Percentiles rank a stretch among this genome's conserved stretches.
phyloP scores from a whole-genome alignment of 2,888 invertebrate species.

The Lasioglossum oenotherae region DNA sequence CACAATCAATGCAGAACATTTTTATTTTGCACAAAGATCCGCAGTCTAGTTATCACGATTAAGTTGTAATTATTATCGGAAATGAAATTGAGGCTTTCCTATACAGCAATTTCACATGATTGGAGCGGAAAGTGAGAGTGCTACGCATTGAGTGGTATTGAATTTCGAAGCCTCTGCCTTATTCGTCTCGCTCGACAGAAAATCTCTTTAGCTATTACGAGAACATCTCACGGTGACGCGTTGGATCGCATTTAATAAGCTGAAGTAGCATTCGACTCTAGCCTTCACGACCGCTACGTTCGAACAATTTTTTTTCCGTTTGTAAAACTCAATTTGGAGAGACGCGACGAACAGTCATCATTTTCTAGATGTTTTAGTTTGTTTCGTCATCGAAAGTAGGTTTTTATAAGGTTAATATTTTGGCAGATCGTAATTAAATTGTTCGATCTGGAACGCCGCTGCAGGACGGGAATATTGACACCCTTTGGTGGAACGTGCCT shows the following conservation, averaged over 20 bases:
- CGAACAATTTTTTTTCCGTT: background rate
- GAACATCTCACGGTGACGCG: slow-evolving; percentile 30
- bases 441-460: background rate
- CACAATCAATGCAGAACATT: too few relatives aligned
- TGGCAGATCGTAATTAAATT: background rate
- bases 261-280: background rate
- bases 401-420: background rate
- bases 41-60: background rate
- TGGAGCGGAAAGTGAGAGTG: slow-evolving; percentile 12
- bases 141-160: slow-evolving; percentile 39
- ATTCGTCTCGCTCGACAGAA: slow-evolving; percentile 40
- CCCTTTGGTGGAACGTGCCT: background rate
- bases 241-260: slow-evolving; percentile 11
- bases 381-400: background rate
- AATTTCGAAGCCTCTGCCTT: slow-evolving; percentile 61
- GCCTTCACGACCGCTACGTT: background rate
- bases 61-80: background rate
- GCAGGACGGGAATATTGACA: background rate
- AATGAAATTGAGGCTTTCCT: background rate
- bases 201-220: slow-evolving; percentile 65
- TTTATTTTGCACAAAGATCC: too few relatives aligned
- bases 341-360: background rate
- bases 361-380: background rate
- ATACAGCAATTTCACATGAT: background rate
- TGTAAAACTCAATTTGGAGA: background rate